These are phyloP conservation scores for Syngnathus scovelli DNA, from an alignment of 2,113 vertebrate genomes.

Conservation along the genomic window DNA sequence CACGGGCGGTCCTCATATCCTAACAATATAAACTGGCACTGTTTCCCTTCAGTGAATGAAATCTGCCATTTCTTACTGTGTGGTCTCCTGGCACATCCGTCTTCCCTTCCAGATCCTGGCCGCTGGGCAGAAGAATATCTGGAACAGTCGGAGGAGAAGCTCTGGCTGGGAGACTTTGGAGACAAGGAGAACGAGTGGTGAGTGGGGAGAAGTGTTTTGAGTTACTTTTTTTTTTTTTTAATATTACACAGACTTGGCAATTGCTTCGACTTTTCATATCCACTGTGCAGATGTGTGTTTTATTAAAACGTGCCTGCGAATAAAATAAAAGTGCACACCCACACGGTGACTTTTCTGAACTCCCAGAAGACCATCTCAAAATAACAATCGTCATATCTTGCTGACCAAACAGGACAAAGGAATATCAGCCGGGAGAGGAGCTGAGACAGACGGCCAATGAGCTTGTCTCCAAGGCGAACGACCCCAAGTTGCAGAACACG, in stretches of 20 bases:
- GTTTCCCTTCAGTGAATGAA: neutral
- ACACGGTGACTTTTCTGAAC: neutral
- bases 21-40: neutral
- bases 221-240: neutral
- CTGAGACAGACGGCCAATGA: conserved; percentile 86
- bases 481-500: conserved; percentile 90
- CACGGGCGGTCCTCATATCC: too few relatives aligned
- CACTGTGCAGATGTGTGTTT: neutral
- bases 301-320: neutral
- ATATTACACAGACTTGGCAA: neutral
- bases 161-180: conserved; percentile 92
- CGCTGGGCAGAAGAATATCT: conserved; percentile 97
- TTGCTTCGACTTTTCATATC: neutral
- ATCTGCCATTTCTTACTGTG: neutral
- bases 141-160: conserved; percentile 95
- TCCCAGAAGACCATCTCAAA: neutral
- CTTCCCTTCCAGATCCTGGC: conserved; percentile 76
- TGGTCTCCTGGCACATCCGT: neutral
- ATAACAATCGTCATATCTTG: conserved; percentile 1
- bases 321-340: neutral
- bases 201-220: conserved; percentile 46
- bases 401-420: conserved; percentile 77
- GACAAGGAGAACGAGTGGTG: conserved; percentile 76
- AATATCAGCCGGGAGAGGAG: conserved; percentile 87
- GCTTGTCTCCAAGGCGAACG: conserved; percentile 90